Evolutionary conservation across 2,113 vertebrate genomes (phyloP).

Genomic region (Psittacula cyanocephala): DNA sequence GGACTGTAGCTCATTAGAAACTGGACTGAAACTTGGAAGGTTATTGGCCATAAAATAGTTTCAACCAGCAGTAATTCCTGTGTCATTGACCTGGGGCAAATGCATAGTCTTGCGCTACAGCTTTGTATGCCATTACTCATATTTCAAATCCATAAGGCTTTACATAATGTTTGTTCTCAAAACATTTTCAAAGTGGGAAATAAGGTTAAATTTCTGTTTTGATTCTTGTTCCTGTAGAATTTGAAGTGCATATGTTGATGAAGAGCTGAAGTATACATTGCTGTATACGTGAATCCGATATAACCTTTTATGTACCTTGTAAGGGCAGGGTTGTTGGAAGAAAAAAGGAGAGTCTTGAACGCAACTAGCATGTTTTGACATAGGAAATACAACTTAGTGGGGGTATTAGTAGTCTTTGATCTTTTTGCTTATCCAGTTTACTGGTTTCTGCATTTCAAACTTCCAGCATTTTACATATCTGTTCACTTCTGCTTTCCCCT

Average conservation of each 20-base stretch:
- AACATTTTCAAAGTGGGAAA: background rate
- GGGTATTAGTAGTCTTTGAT: background rate
- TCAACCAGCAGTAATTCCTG: background rate
- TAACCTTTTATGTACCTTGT: background rate
- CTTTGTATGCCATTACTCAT: background rate
- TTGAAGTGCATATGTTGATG: background rate
- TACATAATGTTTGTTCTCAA: background rate
- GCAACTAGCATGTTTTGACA: background rate
- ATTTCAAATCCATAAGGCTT: background rate
- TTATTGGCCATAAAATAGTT: background rate
- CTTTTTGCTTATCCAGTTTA: background rate
- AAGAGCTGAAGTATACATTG: background rate
- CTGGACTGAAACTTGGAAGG: background rate
- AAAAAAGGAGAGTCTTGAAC: constrained; percentile 26
- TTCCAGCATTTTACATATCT: constrained; percentile 25
- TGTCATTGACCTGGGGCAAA: background rate
- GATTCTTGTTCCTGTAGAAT: background rate
- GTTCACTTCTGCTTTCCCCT: constrained; percentile 1
- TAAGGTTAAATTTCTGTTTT: background rate
- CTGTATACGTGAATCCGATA: background rate
- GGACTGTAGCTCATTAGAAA: background rate
- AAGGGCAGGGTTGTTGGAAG: background rate
- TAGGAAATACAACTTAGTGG: background rate
- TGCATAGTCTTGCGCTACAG: background rate
- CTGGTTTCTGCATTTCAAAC: constrained; percentile 42